A percentile compares a stretch with the other conserved stretches of the same genome.
phyloP scores from a whole-genome alignment of 1,140 invertebrate genomes.

The Onthophagus taurus region DNA sequence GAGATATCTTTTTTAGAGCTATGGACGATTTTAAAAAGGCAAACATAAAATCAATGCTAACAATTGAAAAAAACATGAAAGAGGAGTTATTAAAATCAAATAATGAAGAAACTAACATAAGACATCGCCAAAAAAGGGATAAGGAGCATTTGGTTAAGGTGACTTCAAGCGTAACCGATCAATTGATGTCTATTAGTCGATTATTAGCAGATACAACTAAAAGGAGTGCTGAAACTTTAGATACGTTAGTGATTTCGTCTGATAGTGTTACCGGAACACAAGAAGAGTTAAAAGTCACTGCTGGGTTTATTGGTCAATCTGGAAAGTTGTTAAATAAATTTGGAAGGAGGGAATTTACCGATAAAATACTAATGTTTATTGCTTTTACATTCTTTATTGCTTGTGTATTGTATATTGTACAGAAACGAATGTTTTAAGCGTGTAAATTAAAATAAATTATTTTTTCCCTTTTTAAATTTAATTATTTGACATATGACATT shows the following conservation, averaged over 20 bases:
- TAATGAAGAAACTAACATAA: slow-evolving; percentile 46
- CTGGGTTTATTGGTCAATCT: slow-evolving; percentile 77
- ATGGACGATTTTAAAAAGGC: slow-evolving; percentile 68
- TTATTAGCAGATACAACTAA: slow-evolving; percentile 79
- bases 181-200: slow-evolving; percentile 68
- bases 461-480: not conserved
- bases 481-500: not conserved
- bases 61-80: slow-evolving; percentile 63
- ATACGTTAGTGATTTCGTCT: slow-evolving; percentile 63
- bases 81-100: slow-evolving; percentile 54
- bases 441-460: not conserved
- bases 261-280: slow-evolving; percentile 59
- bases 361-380: slow-evolving; percentile 84
- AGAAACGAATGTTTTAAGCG: slow-evolving; percentile 73
- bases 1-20: slow-evolving; percentile 43
- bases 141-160: slow-evolving; percentile 54
- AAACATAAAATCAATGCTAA: slow-evolving; percentile 60
- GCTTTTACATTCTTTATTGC: slow-evolving; percentile 88
- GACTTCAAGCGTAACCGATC: slow-evolving; percentile 68
- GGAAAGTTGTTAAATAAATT: slow-evolving; percentile 89
- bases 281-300: slow-evolving; percentile 77
- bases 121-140: slow-evolving; percentile 54
- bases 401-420: slow-evolving; percentile 84
- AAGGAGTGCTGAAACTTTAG: slow-evolving; percentile 73
- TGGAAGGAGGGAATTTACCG: slow-evolving; percentile 84